Conservation (phyloP, 2,797 vertebrate genomes). For the Hippopotamyrus pictus region DNA sequence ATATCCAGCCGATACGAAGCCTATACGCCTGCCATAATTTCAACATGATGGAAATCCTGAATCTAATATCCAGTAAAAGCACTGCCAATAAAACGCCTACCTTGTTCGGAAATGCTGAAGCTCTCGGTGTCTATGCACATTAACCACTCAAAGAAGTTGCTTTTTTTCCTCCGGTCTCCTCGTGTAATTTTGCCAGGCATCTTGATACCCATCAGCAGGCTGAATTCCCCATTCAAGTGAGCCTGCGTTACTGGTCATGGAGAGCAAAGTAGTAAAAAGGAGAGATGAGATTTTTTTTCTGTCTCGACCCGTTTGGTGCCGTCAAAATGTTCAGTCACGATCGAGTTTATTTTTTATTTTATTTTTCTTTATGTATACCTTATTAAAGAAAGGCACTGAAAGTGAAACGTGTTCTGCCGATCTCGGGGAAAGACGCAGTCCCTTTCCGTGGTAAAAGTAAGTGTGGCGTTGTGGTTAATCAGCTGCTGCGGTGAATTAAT, state of each 20-base stretch:
- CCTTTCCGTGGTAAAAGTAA: conserved; percentile 35
- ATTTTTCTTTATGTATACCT: not conserved
- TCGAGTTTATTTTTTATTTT: conserved; percentile 5
- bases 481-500: conserved; percentile 12
- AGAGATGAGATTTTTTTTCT: not conserved
- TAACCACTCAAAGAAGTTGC: conserved; percentile 7
- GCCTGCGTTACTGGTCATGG: not conserved
- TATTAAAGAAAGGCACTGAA: not conserved
- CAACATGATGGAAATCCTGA: not conserved
- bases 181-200: conserved; percentile 12
- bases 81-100: conserved; percentile 8
- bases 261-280: conserved; percentile 17
- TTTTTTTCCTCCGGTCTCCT: not conserved
- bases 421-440: conserved; percentile 15
- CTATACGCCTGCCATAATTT: not conserved
- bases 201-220: conserved; percentile 6
- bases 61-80: not conserved
- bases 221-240: not conserved
- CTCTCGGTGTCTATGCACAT: not conserved
- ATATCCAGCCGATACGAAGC: not conserved
- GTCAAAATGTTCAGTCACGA: conserved; percentile 22
- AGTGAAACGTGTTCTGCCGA: conserved; percentile 6
- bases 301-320: conserved; percentile 10
- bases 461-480: conserved; percentile 10
- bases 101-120: conserved; percentile 17